Evolutionary conservation across 53 echinoderm and acorn worm genomes (phyloP).

Genomic region (Henricia sp.): DNA sequence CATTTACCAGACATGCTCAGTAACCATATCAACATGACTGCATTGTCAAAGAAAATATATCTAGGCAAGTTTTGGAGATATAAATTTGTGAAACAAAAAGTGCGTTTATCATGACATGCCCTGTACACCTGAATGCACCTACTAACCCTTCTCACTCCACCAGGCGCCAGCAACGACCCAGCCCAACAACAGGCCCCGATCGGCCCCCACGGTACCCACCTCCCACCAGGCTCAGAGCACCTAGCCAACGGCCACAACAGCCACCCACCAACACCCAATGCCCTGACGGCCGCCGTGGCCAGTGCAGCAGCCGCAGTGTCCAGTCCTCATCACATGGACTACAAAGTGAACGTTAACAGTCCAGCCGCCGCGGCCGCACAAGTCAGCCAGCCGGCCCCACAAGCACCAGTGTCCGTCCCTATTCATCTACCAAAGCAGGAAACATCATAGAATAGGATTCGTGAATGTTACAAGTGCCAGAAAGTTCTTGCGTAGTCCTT

Average conservation of each 20-base stretch:
- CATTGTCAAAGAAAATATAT: too few relatives aligned
- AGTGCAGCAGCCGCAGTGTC: conserved; percentile 38
- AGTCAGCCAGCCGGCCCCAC: conserved; percentile 33
- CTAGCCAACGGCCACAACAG: conserved; percentile 70
- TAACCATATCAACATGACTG: too few relatives aligned
- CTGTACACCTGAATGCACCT: too few relatives aligned
- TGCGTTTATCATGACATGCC: too few relatives aligned
- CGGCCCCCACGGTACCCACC: conserved; percentile 67
- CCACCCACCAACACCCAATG: conserved; percentile 64
- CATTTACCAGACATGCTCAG: too few relatives aligned
- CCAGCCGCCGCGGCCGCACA: conserved; percentile 6
- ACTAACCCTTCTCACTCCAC: too few relatives aligned
- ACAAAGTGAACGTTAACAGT: conserved; percentile 30
- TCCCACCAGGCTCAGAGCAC: conserved; percentile 71
- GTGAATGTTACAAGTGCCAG: not conserved
- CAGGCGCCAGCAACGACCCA: conserved; percentile 74
- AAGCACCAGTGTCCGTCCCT: conserved; percentile 56
- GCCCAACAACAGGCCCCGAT: conserved; percentile 70
- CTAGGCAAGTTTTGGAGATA: too few relatives aligned
- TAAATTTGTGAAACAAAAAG: too few relatives aligned
- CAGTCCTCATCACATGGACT: conserved; percentile 25
- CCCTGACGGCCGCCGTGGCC: conserved; percentile 30
- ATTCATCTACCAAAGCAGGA: conserved; percentile 95
- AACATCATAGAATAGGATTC: not conserved
- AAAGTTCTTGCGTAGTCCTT: not conserved